A percentile compares a stretch with the other conserved stretches of the same genome.
Evolutionary conservation across 2,888 invertebrate genomes (phyloP).

Genomic region (Lithophane ornitopus): DNA sequence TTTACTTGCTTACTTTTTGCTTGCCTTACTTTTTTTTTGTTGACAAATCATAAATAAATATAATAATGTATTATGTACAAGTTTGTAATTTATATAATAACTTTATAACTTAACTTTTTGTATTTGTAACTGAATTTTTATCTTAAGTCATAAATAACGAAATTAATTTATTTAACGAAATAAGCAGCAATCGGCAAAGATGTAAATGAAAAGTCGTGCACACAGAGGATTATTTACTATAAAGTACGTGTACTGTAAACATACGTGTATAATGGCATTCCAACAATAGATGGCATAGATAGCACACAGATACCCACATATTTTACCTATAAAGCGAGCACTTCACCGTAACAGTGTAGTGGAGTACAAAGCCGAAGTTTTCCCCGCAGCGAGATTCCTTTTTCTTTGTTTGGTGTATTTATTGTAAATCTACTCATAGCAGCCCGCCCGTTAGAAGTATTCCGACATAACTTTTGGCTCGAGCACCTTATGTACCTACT

Average conservation of each 20-base stretch:
- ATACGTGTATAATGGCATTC: slow-evolving; percentile 41
- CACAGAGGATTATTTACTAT: slow-evolving; percentile 22
- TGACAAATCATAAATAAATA: too few species aligned
- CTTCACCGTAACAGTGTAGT: slow-evolving; percentile 77
- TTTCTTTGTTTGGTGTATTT: slow-evolving; percentile 91
- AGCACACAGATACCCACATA: slow-evolving; percentile 66
- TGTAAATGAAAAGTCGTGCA: slow-evolving; percentile 9
- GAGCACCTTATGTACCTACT: slow-evolving; percentile 76
- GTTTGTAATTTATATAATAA: too few species aligned
- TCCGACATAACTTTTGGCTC: slow-evolving; percentile 88
- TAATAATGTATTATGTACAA: too few species aligned
- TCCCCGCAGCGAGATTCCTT: slow-evolving; percentile 89
- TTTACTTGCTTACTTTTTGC: too few species aligned
- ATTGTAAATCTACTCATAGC: slow-evolving; percentile 91
- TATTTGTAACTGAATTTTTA: too few species aligned
- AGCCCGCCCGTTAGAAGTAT: slow-evolving; percentile 87
- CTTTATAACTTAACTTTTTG: too few species aligned
- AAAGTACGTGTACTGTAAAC: slow-evolving; percentile 27
- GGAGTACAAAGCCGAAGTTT: slow-evolving; percentile 88
- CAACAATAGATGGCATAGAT: slow-evolving; percentile 43
- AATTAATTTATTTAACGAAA: too few species aligned
- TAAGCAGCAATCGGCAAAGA: not conserved
- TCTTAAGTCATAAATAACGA: not conserved
- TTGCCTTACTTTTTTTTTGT: too few species aligned
- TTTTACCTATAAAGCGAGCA: slow-evolving; percentile 74